These are phyloP conservation scores for Drosophila testacea DNA, from an alignment of 2,888 invertebrate species.

Conservation along the genomic window DNA sequence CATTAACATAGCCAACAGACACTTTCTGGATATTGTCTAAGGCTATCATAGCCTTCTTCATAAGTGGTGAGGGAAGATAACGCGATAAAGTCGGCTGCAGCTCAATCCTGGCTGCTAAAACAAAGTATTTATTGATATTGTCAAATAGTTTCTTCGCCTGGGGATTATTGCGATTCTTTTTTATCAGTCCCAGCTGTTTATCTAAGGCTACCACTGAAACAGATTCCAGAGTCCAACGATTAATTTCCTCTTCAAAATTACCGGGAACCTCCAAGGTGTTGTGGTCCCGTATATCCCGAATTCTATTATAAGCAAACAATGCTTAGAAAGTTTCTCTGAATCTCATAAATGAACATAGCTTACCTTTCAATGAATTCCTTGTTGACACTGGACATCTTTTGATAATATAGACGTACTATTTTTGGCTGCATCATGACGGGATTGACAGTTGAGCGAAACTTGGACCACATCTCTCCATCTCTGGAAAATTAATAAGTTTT, in stretches of 20 bases:
- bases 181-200: constrained; percentile 77
- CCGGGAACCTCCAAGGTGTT: constrained; percentile 83
- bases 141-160: constrained; percentile 63
- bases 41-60: constrained; percentile 53
- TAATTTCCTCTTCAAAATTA: constrained; percentile 86
- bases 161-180: constrained; percentile 53
- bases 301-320: constrained; percentile 31
- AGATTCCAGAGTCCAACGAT: constrained; percentile 88
- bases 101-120: constrained; percentile 40
- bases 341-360: neutral
- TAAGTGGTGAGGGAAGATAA: constrained; percentile 49
- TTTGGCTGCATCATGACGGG: constrained; percentile 88
- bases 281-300: constrained; percentile 67
- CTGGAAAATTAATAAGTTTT: constrained; percentile 17
- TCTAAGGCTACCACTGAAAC: constrained; percentile 85
- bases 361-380: constrained; percentile 72
- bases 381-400: constrained; percentile 86
- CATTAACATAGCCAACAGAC: constrained; percentile 78
- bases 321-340: too few species aligned
- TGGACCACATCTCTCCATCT: constrained; percentile 87
- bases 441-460: constrained; percentile 88
- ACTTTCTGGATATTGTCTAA: constrained; percentile 75
- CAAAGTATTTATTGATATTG: constrained; percentile 43
- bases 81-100: constrained; percentile 57
- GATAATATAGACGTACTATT: constrained; percentile 86